phyloP scores from a whole-genome alignment of 2,888 invertebrate species.

The Pollenia angustigena region DNA sequence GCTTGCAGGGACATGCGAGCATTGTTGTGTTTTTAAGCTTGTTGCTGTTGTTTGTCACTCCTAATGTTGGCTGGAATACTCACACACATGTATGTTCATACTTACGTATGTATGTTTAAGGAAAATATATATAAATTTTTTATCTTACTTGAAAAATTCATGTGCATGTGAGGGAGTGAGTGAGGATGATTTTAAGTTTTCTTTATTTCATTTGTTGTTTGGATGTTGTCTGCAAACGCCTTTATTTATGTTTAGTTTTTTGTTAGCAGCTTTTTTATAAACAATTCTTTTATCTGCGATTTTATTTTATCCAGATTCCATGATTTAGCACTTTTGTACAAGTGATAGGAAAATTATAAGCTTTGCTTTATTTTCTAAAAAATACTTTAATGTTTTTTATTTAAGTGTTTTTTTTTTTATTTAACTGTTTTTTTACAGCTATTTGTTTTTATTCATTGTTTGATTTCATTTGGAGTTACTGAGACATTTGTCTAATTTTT shows the following conservation, averaged over 20 bases:
- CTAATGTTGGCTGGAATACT: constrained; percentile 9
- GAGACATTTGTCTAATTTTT: constrained; percentile 30
- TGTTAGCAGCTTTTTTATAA: constrained; percentile 2
- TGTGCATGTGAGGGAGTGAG: neutral
- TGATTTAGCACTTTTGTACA: neutral
- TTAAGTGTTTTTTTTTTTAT: constrained; percentile 6
- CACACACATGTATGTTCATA: too few relatives aligned
- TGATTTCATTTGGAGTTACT: constrained; percentile 2
- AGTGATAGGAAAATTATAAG: constrained; percentile 21
- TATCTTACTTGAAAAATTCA: neutral
- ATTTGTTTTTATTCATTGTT: neutral
- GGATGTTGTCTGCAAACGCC: constrained; percentile 2
- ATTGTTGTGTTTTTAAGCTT: constrained; percentile 5
- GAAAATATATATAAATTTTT: too few relatives aligned
- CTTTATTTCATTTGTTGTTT: constrained; percentile 1
- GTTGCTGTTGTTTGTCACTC: constrained; percentile 31
- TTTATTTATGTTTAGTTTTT: constrained; percentile 36
- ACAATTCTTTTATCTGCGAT: neutral
- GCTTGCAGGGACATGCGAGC: neutral
- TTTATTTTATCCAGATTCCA: constrained; percentile 4
- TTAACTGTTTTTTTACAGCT: neutral
- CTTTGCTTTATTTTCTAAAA: constrained; percentile 24
- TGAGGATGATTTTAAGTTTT: neutral
- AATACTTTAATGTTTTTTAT: constrained; percentile 27
- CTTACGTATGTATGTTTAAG: neutral